phyloP scores from a whole-genome alignment of 2,113 vertebrate species.

The Erinaceus europaeus region DNA sequence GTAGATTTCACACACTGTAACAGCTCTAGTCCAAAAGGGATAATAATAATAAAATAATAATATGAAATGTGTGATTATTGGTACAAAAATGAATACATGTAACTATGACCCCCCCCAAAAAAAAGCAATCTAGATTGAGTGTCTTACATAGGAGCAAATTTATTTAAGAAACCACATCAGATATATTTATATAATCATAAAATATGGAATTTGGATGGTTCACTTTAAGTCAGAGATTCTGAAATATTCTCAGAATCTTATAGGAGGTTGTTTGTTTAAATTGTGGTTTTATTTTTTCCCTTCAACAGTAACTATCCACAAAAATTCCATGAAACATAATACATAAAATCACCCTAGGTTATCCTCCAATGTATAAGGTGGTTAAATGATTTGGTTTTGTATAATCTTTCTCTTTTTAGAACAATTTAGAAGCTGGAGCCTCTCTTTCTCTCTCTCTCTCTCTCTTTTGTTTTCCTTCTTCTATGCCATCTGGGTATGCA shows the following conservation, averaged over 20 bases:
- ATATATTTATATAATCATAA: conserved; percentile 43
- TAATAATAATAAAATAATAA: too few relatives aligned
- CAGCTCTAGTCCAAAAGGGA: not conserved
- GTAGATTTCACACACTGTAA: not conserved
- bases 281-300: not conserved
- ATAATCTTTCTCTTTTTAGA: conserved; percentile 47
- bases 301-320: conserved; percentile 5
- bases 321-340: not conserved
- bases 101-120: not conserved
- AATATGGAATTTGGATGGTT: conserved; percentile 56
- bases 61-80: not conserved
- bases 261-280: conserved; percentile 9
- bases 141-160: conserved; percentile 28
- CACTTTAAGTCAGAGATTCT: conserved; percentile 57
- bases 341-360: not conserved
- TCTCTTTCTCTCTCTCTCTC: not conserved
- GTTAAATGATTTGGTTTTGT: conserved; percentile 23
- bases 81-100: not conserved
- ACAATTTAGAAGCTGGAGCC: conserved; percentile 51
- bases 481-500: conserved; percentile 78
- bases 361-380: not conserved
- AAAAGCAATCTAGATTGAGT: not conserved
- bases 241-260: conserved; percentile 1
- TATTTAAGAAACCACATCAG: conserved; percentile 18
- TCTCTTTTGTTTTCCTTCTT: not conserved